Evolutionary conservation across 2,113 vertebrate species (phyloP).

Genomic region (Chlamydotis undulata): DNA sequence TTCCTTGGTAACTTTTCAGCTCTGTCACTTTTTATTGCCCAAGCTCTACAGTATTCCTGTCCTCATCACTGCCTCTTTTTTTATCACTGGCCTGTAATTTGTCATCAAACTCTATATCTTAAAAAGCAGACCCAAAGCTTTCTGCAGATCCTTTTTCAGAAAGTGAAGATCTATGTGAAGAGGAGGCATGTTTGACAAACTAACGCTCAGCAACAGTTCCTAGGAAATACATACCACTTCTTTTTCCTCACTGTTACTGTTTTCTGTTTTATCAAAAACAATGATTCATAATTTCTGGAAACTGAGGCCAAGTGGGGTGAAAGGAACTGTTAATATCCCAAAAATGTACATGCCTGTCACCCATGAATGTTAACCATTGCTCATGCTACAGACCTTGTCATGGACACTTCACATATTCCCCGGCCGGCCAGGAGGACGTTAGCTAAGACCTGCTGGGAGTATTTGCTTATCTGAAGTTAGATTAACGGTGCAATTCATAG

Average conservation of each 20-base stretch:
- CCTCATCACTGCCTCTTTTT: background rate
- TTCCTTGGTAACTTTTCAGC: conserved; percentile 64
- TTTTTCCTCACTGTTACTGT: conserved; percentile 18
- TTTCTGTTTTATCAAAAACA: conserved; percentile 72
- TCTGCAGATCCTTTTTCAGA: conserved; percentile 47
- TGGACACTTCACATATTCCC: conserved; percentile 57
- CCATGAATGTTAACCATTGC: background rate
- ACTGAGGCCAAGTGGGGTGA: conserved; percentile 58
- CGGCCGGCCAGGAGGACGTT: conserved; percentile 32
- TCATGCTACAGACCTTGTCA: conserved; percentile 48
- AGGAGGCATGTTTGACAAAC: conserved; percentile 58
- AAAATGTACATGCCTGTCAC: conserved; percentile 41
- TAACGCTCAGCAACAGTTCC: conserved; percentile 39
- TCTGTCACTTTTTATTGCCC: conserved; percentile 45
- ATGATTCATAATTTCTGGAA: conserved; percentile 75
- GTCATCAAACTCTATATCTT: conserved; percentile 17
- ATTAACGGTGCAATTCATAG: conserved; percentile 34
- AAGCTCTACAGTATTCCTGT: background rate
- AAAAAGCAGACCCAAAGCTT: conserved; percentile 45
- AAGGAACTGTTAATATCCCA: conserved; percentile 60
- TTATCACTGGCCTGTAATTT: conserved; percentile 13
- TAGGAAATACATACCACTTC: conserved; percentile 31
- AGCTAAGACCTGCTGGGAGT: conserved; percentile 42
- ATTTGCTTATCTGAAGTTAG: conserved; percentile 56
- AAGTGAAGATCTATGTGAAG: conserved; percentile 4